Percentiles rank a stretch among this genome's conserved stretches.
Evolutionary conservation across 2,797 vertebrate genomes (phyloP).

Genomic region (Acanthornis magna): DNA sequence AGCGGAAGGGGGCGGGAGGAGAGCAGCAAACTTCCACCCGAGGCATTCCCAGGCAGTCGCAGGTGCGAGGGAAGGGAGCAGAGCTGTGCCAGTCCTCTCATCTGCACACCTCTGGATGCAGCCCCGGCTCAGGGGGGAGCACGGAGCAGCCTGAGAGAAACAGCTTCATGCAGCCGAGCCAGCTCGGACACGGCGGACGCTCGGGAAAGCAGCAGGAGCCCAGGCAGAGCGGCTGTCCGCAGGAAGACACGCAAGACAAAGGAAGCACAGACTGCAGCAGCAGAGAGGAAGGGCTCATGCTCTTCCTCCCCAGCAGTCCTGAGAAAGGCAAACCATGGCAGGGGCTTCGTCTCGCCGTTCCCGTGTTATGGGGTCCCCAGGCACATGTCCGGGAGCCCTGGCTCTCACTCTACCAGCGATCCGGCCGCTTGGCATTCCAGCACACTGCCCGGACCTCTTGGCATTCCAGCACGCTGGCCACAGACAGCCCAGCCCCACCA

Average conservation of each 20-base stretch:
- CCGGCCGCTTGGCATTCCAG: background rate
- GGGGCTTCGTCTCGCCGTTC: conserved; percentile 2
- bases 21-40: conserved; percentile 22
- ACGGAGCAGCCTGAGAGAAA: conserved; percentile 46
- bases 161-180: conserved; percentile 70
- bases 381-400: background rate
- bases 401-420: background rate
- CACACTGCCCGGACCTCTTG: background rate
- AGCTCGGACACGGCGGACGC: conserved; percentile 38
- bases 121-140: background rate
- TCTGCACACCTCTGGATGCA: conserved; percentile 25
- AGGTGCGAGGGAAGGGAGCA: conserved; percentile 3
- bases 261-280: conserved; percentile 65
- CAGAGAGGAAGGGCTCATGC: conserved; percentile 69
- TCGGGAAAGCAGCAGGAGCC: conserved; percentile 51
- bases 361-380: background rate
- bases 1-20: conserved; percentile 55
- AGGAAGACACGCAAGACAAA: conserved; percentile 75
- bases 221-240: conserved; percentile 51
- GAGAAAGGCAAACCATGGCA: conserved; percentile 77
- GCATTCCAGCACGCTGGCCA: background rate
- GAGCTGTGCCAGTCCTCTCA: conserved; percentile 9
- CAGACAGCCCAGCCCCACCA: background rate
- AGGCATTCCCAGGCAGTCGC: conserved; percentile 37
- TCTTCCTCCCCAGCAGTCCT: conserved; percentile 78